Base-by-base conservation (phyloP, 1,140 invertebrate genomes). In the Polypedilum vanderplanki region DNA sequence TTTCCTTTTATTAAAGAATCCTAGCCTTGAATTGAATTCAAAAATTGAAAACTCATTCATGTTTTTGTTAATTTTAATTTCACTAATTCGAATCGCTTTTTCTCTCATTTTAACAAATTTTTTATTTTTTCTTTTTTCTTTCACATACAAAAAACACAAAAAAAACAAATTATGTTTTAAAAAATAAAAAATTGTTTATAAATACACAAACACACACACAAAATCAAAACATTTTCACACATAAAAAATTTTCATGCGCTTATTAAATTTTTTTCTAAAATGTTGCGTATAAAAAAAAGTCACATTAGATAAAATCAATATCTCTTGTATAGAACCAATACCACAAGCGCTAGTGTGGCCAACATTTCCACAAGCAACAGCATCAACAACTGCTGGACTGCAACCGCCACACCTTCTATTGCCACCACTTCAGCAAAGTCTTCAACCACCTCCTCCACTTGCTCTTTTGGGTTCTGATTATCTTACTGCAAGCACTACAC, bases 291-390 rank as follows among this genome's bases (percentile, higher is more conserved):
- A 18, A 70, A 70, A 20, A 70, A 70, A 67, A 70, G 65, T 70
- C 20, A 70, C 65, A 70, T 70, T 70, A 70, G 65, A 70, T 70
- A 70, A 70, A 70, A 70, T 70, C 65, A 70, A 70, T 70, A 70
- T 70, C 65, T 70, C 80, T 79, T 80, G 79, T 84, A 81, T 87
- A 86, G 91, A 92, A 82, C 87, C 90, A 79, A 85, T 89, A 81
- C 90, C 90, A 77, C 90, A 91, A 80, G 87, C 74, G 22, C 90
- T 1, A 88, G 91, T n/a, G 88, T 91, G 3, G 80, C 80, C 74
- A 79, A 40, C 74, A 33, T 75, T 22, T 70, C 65, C 46, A 40
- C 74, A 75, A 70, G 9, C 65, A 70, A 70, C 17, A 18, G 9
- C 65, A 70, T 79, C 33, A 80, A 81, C 46, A 80, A 81, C 64